Evolutionary conservation across 2,888 invertebrate genomes (phyloP).

Genomic region (Epirrhoe tristata): DNA sequence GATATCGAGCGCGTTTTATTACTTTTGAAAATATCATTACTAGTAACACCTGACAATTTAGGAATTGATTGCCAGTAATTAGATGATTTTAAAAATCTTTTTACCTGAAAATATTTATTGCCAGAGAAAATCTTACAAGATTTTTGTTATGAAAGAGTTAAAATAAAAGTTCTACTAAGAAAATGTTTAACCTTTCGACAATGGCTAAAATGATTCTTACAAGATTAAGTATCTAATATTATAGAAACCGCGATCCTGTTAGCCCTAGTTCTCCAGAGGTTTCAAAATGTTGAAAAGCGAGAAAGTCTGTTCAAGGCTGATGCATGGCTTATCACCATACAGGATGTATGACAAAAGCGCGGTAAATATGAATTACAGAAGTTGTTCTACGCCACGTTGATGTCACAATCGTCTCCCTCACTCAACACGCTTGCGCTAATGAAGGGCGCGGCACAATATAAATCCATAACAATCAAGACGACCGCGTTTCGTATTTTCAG

Average conservation of each 20-base stretch:
- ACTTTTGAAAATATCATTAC: conserved; percentile 82
- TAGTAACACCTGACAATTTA: conserved; percentile 79
- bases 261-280: no score
- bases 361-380: conserved; percentile 26
- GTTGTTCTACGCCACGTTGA: conserved; percentile 9
- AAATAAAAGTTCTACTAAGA: no score
- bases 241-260: no score
- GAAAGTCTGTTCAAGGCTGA: not conserved
- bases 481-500: conserved; percentile 20
- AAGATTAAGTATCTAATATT: no score
- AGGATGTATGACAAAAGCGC: conserved; percentile 24
- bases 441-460: conserved; percentile 35
- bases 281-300: not conserved
- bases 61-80: conserved; percentile 64
- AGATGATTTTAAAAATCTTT: not conserved
- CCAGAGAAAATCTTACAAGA: not conserved
- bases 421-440: conserved; percentile 34
- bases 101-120: not conserved
- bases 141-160: no score
- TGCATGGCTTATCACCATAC: not conserved
- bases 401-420: conserved; percentile 19
- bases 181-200: not conserved
- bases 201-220: no score
- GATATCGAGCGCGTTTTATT: conserved; percentile 86
- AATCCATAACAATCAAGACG: conserved; percentile 26